A percentile compares a stretch with the other conserved stretches of the same genome.
Evolutionary conservation across 2,888 invertebrate species (phyloP).

Genomic region (Rotaria socialis): DNA sequence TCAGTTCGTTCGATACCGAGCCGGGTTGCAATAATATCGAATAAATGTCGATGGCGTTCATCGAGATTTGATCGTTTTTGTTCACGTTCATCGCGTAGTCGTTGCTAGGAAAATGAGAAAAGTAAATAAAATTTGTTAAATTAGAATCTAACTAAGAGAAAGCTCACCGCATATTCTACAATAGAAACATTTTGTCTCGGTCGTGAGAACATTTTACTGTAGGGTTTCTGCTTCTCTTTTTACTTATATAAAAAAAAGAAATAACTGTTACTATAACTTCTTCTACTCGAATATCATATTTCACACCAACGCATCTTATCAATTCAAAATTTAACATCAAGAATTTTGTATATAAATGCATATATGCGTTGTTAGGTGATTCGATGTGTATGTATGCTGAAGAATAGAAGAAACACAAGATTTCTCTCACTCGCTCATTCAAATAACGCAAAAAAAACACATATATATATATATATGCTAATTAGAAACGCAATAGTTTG

Average conservation of each 20-base stretch:
- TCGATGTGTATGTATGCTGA: neutral
- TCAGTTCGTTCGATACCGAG: slow-evolving; percentile 56
- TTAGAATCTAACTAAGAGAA: too few species aligned
- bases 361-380: slow-evolving; percentile 18
- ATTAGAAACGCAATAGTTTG: neutral
- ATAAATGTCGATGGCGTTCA: slow-evolving; percentile 57
- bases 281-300: neutral
- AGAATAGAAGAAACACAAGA: neutral
- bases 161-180: slow-evolving; percentile 10
- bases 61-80: slow-evolving; percentile 57
- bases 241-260: neutral
- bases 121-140: neutral
- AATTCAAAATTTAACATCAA: neutral
- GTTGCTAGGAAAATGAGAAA: neutral
- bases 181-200: neutral
- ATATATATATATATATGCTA: neutral
- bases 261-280: neutral
- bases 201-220: neutral
- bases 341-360: neutral
- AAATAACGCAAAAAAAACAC: neutral
- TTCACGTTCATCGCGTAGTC: slow-evolving; percentile 54
- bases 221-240: neutral
- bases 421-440: neutral
- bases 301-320: neutral
- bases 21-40: slow-evolving; percentile 57